phyloP scores from a whole-genome alignment of 1,140 invertebrate species.

The Nomia melanderi region DNA sequence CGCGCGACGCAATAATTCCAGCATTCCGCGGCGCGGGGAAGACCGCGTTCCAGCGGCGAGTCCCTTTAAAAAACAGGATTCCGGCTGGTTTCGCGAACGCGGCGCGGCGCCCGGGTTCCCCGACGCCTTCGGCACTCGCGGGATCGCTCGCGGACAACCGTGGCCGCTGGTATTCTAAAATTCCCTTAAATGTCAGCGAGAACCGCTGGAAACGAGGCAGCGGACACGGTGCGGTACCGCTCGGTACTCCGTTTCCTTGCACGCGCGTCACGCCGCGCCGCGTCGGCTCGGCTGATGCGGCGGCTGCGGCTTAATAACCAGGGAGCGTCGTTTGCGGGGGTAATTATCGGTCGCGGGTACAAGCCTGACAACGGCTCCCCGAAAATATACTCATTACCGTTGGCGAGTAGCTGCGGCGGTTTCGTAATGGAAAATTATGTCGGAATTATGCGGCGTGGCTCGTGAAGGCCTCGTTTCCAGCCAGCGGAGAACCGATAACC shows the following conservation, averaged over 20 bases:
- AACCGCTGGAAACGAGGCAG: background rate
- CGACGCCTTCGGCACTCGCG: background rate
- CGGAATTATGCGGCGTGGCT: slow-evolving; percentile 42
- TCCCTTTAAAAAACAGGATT: slow-evolving; percentile 16
- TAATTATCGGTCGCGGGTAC: slow-evolving; percentile 46
- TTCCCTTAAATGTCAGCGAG: slow-evolving; percentile 5
- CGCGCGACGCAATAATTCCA: slow-evolving; percentile 18
- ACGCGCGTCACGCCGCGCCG: background rate
- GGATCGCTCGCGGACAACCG: background rate
- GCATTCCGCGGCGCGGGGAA: background rate
- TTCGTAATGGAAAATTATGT: slow-evolving; percentile 63
- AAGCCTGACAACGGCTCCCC: slow-evolving; percentile 33
- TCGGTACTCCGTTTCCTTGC: background rate
- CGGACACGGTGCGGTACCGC: slow-evolving; percentile 3
- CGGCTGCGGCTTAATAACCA: slow-evolving; percentile 9
- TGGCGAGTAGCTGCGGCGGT: slow-evolving; percentile 22
- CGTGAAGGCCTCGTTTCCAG: slow-evolving; percentile 49
- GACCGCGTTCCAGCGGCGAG: slow-evolving; percentile 13
- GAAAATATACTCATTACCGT: slow-evolving; percentile 24
- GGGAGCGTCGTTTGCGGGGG: slow-evolving; percentile 1
- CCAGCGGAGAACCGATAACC: slow-evolving; percentile 53
- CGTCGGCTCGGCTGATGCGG: background rate
- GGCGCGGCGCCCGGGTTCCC: slow-evolving; percentile 8
- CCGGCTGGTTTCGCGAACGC: background rate
- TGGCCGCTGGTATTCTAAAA: slow-evolving; percentile 10